These are phyloP conservation scores for Saxidomus purpurata DNA, from an alignment of 1,140 invertebrate genomes.

Conservation along the genomic window DNA sequence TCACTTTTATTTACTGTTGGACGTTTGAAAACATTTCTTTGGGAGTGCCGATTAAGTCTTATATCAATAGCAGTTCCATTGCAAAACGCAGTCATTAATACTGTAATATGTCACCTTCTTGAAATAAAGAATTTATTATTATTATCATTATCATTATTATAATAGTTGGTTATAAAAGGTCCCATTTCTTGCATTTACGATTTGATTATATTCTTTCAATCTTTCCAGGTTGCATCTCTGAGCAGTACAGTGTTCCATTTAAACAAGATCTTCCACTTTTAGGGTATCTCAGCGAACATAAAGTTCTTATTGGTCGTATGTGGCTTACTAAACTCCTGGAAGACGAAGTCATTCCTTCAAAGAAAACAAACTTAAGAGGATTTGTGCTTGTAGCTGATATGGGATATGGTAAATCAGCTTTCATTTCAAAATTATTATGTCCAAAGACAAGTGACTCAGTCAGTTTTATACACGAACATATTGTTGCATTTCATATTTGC, in stretches of 20 bases:
- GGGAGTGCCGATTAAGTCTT: no score
- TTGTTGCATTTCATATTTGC: conserved; percentile 57
- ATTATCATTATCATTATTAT: no score
- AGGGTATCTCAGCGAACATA: conserved; percentile 1
- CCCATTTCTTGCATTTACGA: no score
- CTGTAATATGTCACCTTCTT: no score
- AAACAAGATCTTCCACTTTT: conserved; percentile 37
- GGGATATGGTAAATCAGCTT: conserved; percentile 49
- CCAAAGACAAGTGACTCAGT: not conserved
- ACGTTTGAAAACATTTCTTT: no score
- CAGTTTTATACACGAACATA: not conserved
- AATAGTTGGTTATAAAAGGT: no score
- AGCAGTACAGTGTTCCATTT: conserved; percentile 10
- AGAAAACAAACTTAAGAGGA: not conserved
- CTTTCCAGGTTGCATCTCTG: conserved; percentile 29
- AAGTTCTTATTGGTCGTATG: not conserved
- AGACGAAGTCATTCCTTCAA: not conserved
- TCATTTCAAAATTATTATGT: conserved; percentile 29
- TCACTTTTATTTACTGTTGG: no score
- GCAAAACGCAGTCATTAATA: no score
- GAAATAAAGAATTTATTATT: no score
- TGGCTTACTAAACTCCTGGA: conserved; percentile 7
- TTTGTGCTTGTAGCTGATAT: conserved; percentile 30
- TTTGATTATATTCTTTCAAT: no score
- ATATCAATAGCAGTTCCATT: no score